Evolutionary conservation across 2,888 invertebrate species (phyloP), one percentile per base, ranked within the genome.

Genomic region (Frankliniella fusca): DNA sequence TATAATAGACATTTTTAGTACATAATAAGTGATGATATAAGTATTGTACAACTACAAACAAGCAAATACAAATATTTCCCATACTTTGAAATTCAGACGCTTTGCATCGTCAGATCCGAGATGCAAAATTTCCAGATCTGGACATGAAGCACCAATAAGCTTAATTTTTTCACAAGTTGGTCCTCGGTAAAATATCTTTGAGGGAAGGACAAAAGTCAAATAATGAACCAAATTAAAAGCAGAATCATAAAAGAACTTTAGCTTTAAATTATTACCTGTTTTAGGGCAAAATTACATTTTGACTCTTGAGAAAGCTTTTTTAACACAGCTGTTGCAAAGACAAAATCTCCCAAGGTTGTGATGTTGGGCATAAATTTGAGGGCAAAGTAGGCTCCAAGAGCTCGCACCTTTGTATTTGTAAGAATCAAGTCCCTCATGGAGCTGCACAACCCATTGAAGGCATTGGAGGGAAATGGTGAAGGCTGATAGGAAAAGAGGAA

Each of bases 71-170:
- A 70, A 70, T n/a, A 18, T 54, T 18, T 15, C 18, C 23, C 70
- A 76, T 7, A 76, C 70, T 27, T 76, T 76, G 27, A 76, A 76
- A 76, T 76, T 76, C 27, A 76, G 70, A 11, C 70, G 23, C 70
- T 76, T 76, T 11, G 70, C 70, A 76, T 76, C 70, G 27, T 76
- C 70, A 27, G 70, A 76, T 76, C 70, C 70, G 9, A 76, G 70
- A 27, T 76, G 70, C 27, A 76, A 27, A 8, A 23, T 12, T 76
- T 76, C 70, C 27, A 76, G 10, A 76, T 76, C 70, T 27, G 70
- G 70, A 9, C 70, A 76, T 23, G 70, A 27, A 27, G 70, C 70
- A 27, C 70, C 70, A 27, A 76, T 76, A 27, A 76, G 27, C 27
- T 76, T 76, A 12, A 76, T 27, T 76, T 76, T 76, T 27, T 76